Evolutionary conservation across 2,888 invertebrate genomes (phyloP).

Genomic region (Chaitophorus viminalis): DNA sequence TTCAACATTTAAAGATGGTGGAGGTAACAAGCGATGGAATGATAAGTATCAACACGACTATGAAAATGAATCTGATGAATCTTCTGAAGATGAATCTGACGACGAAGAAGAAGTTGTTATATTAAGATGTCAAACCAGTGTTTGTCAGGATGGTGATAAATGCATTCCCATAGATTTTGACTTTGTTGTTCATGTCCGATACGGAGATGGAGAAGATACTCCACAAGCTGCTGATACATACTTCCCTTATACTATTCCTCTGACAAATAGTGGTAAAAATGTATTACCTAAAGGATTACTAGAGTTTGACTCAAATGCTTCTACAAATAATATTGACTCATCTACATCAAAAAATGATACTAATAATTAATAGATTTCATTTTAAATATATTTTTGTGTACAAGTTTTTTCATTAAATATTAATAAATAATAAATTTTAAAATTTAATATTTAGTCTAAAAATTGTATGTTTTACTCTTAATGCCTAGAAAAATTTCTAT

Average conservation of each 20-base stretch:
- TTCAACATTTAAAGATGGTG: neutral
- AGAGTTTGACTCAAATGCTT: neutral
- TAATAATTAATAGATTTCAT: neutral
- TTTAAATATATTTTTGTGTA: neutral
- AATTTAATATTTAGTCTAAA: neutral
- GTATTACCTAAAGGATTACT: neutral
- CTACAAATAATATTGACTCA: neutral
- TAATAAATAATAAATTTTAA: neutral
- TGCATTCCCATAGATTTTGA: conserved; percentile 43
- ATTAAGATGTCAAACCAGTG: conserved; percentile 51
- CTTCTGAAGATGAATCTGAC: conserved; percentile 28
- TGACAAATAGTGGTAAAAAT: neutral
- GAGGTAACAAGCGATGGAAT: neutral
- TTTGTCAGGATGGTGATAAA: conserved; percentile 27
- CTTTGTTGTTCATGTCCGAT: conserved; percentile 38
- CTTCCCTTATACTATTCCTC: conserved; percentile 35
- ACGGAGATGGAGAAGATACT: conserved; percentile 2
- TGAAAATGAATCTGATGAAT: conserved; percentile 14
- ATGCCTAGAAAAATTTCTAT: neutral
- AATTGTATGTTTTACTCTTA: too few species aligned
- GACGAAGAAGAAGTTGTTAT: conserved; percentile 48
- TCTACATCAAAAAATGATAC: neutral
- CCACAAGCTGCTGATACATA: conserved; percentile 39
- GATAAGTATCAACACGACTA: conserved; percentile 18
- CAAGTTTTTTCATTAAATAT: neutral